Evolutionary conservation across 2,113 vertebrate species (phyloP).

Genomic region (Apodemus sylvaticus): DNA sequence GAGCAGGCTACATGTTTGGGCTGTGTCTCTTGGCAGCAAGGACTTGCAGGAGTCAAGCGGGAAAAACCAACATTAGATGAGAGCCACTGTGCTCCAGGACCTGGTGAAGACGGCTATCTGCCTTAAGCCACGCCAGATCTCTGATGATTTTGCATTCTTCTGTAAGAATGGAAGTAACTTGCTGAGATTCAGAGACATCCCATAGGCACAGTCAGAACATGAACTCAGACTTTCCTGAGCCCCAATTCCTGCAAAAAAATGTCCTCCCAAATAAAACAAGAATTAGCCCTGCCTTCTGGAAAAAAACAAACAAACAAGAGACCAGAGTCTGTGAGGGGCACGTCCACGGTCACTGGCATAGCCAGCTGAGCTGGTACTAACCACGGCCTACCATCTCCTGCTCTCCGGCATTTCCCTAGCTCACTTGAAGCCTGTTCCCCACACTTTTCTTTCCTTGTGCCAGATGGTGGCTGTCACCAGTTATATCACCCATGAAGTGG

Average conservation of each 20-base stretch:
- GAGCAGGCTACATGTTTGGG: neutral
- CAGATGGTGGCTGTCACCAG: neutral
- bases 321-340: neutral
- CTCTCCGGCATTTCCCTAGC: rapidly evolving
- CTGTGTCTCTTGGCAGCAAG: neutral
- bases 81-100: neutral
- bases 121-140: neutral
- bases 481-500: rapidly evolving
- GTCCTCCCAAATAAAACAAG: neutral
- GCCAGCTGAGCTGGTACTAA: neutral
- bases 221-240: neutral
- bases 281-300: neutral
- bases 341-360: neutral
- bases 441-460: too few species aligned
- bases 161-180: neutral
- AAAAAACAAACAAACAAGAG: neutral
- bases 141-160: rapidly evolving
- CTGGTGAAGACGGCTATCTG: neutral
- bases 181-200: neutral
- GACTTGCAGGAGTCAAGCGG: neutral
- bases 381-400: neutral
- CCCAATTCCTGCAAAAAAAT: neutral
- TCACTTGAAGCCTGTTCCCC: neutral
- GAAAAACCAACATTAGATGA: neutral
- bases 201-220: neutral